Evolutionary conservation across 1,140 invertebrate genomes (phyloP).

Genomic region (Drosophila sechellia): DNA sequence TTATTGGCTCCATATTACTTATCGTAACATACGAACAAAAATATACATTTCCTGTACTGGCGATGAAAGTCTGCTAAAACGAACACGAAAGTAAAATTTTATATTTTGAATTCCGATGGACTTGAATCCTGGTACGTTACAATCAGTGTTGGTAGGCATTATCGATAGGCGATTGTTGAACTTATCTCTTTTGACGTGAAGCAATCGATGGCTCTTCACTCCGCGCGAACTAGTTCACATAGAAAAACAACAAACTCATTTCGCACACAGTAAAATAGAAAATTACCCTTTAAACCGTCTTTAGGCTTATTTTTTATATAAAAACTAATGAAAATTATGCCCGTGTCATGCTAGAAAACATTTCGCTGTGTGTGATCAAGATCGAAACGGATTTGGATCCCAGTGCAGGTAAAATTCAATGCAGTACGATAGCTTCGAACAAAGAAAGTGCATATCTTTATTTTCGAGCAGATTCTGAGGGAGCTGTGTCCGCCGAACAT

Average conservation of each 20-base stretch:
- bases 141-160: slow-evolving; percentile 20
- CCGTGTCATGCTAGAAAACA: slow-evolving; percentile 80
- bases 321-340: slow-evolving; percentile 59
- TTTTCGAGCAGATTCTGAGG: slow-evolving; percentile 33
- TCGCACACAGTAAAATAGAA: slow-evolving; percentile 11
- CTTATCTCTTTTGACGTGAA: too few relatives aligned
- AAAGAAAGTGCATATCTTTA: slow-evolving; percentile 23
- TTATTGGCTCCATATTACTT: neutral
- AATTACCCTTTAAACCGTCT: neutral
- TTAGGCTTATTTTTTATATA: slow-evolving; percentile 32
- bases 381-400: slow-evolving; percentile 79
- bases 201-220: neutral
- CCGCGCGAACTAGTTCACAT: slow-evolving; percentile 9
- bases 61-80: neutral
- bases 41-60: neutral
- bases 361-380: slow-evolving; percentile 82
- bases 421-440: slow-evolving; percentile 10
- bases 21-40: neutral
- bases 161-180: slow-evolving; percentile 1
- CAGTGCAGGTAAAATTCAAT: slow-evolving; percentile 51
- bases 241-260: slow-evolving; percentile 27
- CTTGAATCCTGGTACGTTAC: slow-evolving; percentile 9
- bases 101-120: slow-evolving; percentile 27
- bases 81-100: neutral
- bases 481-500: slow-evolving; percentile 78